Evolutionary conservation across 2,113 vertebrate species (phyloP).

Genomic region (Natator depressus): DNA sequence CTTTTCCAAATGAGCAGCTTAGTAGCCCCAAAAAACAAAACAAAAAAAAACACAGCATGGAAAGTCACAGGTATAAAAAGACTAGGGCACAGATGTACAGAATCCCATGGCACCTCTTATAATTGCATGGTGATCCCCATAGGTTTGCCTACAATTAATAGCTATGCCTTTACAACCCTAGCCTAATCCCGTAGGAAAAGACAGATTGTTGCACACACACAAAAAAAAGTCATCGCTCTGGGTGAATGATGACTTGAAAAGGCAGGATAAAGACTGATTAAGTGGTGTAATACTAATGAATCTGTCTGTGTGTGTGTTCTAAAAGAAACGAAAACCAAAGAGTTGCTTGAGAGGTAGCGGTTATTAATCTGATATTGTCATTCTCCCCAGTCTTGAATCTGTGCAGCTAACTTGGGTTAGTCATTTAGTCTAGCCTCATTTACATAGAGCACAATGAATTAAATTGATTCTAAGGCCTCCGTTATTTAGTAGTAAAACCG

Average conservation of each 20-base stretch:
- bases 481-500: constrained; percentile 8
- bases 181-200: constrained; percentile 44
- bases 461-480: constrained; percentile 19
- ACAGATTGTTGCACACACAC: constrained; percentile 22
- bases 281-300: background rate
- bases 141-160: constrained; percentile 59
- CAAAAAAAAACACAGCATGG: background rate
- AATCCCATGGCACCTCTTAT: constrained; percentile 32
- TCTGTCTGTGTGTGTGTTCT: background rate
- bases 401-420: background rate
- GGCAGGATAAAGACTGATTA: constrained; percentile 26
- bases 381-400: background rate
- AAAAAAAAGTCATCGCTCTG: background rate
- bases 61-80: constrained; percentile 35
- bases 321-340: background rate
- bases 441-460: constrained; percentile 40
- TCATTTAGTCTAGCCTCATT: constrained; percentile 30
- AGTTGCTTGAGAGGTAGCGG: background rate
- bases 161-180: constrained; percentile 16
- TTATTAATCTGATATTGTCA: background rate
- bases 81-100: background rate
- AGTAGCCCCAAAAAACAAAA: background rate
- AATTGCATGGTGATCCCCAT: constrained; percentile 45
- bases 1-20: constrained; percentile 46
- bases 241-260: constrained; percentile 5